phyloP scores from a whole-genome alignment of 2,797 vertebrate genomes.

The Smutsia gigantea region DNA sequence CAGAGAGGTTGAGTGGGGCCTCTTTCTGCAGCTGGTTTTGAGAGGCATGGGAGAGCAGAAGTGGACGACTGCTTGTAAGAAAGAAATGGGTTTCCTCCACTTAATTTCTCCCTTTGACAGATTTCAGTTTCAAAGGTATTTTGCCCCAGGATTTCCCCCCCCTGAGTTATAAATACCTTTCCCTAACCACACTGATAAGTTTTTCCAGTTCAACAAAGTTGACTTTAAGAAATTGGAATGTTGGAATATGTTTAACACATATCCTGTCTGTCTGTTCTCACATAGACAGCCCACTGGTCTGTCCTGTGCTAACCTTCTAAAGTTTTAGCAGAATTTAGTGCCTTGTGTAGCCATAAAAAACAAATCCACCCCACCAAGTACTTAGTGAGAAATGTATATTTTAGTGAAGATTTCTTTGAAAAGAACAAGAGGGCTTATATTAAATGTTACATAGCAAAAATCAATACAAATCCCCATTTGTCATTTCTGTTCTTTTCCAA shows the following conservation, averaged over 20 bases:
- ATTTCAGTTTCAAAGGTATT: no score
- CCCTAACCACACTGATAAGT: not conserved
- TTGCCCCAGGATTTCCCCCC: no score
- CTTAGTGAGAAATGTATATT: not conserved
- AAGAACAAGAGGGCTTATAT: not conserved
- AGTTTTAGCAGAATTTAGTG: not conserved
- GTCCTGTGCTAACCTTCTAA: not conserved
- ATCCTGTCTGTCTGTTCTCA: not conserved
- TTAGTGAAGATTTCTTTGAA: not conserved
- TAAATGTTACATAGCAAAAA: not conserved
- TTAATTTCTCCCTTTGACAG: no score
- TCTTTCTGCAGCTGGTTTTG: no score
- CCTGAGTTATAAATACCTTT: not conserved
- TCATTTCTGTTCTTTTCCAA: not conserved
- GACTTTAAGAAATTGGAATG: not conserved
- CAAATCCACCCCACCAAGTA: not conserved
- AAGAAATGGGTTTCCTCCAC: no score
- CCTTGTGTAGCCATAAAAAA: not conserved
- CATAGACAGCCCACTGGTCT: rapidly evolving
- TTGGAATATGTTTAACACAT: not conserved
- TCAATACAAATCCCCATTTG: not conserved
- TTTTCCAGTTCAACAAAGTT: not conserved
- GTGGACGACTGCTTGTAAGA: no score
- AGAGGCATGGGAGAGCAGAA: no score
- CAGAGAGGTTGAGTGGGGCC: no score